Base-by-base conservation (phyloP, 2,113 vertebrate genomes). In the Cynocephalus volans region DNA sequence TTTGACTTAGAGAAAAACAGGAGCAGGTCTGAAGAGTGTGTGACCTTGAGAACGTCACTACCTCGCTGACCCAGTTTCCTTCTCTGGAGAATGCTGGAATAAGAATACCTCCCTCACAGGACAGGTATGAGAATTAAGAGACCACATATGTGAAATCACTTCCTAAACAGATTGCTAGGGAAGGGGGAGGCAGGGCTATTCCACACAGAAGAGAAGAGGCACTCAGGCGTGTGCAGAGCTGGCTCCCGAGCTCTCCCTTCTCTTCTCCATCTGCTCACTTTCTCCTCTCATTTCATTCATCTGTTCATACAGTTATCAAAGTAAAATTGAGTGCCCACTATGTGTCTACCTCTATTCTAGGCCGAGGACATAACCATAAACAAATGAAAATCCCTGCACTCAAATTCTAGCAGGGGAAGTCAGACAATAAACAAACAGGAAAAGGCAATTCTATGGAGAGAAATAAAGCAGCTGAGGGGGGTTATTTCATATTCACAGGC, bases 1-100 rank as follows among this genome's bases (percentile, higher is more conserved):
- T 54, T 52, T 76, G 83, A 85, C 58, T 81, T 45, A 31, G 70
- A 91, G 76, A 33, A 91, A 95, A 79, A 58, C 18, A 64, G 72
- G 54, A 6, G 5, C 45, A 87, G 18, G 50, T 77, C 85, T 86
- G 36, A 73, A 54, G 2, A 79, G 69, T 60, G n/a, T 12, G 1
- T 41, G 56, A 69, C 75, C 69, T 82, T 28, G 56, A 96, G 31
- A 54, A 87, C 64, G 52, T 52, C 65, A 69, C 58, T 58, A 11
- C 77, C 23, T 79, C 0, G 0, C 23, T 52, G 85, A 56, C 18
- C 64, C 36, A 1, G 6, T 24, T 92, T 87, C 56, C 89, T 82
- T 54, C 86, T 72, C 85, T 62, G 77, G 67, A 92, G 84, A 79
- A 80, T 1, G 0, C 48, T 88, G 45, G 28, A 73, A 90, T 90